Percentiles rank a stretch among this genome's conserved stretches.
These are phyloP conservation scores for Automeris io DNA, from an alignment of 2,888 invertebrate genomes.

Conservation along the genomic window DNA sequence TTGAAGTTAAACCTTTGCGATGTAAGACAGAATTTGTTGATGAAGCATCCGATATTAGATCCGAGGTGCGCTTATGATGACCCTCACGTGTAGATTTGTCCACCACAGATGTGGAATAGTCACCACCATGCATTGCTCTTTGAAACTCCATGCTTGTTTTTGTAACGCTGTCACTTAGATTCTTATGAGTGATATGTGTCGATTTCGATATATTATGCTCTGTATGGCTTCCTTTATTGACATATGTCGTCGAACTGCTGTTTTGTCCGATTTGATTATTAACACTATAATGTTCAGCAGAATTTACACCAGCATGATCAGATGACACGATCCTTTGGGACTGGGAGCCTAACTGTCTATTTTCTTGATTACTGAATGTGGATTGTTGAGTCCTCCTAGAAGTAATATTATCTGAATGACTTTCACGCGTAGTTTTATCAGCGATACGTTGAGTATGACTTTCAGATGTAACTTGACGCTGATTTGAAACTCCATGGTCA, in stretches of 20 bases:
- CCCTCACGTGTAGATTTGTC: slow-evolving; percentile 52
- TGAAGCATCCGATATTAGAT: slow-evolving; percentile 85
- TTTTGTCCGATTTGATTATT: slow-evolving; percentile 28
- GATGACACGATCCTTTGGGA: slow-evolving; percentile 38
- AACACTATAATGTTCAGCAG: slow-evolving; percentile 19
- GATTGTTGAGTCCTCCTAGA: slow-evolving; percentile 35
- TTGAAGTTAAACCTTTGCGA: slow-evolving; percentile 81
- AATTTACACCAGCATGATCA: slow-evolving; percentile 27
- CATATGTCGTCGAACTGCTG: slow-evolving; percentile 22
- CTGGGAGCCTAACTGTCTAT: slow-evolving; percentile 28
- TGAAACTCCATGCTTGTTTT: slow-evolving; percentile 74
- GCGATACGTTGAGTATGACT: slow-evolving; percentile 26
- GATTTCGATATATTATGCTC: slow-evolving; percentile 40
- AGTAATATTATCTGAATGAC: slow-evolving; percentile 29
- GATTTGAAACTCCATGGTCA: slow-evolving; percentile 26
- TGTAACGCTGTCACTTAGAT: slow-evolving; percentile 62
- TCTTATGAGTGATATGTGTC: slow-evolving; percentile 51
- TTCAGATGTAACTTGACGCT: slow-evolving; percentile 18
- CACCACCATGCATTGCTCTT: slow-evolving; percentile 66
- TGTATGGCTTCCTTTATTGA: slow-evolving; percentile 31
- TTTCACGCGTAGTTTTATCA: slow-evolving; percentile 23
- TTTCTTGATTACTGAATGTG: slow-evolving; percentile 12
- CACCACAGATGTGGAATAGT: slow-evolving; percentile 24
- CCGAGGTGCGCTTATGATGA: slow-evolving; percentile 84
- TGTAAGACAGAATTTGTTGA: slow-evolving; percentile 87